Percentiles rank a stretch among this genome's conserved stretches.
These are phyloP conservation scores for Mustelus asterias DNA, from an alignment of 2,113 vertebrate species.

Conservation along the genomic window DNA sequence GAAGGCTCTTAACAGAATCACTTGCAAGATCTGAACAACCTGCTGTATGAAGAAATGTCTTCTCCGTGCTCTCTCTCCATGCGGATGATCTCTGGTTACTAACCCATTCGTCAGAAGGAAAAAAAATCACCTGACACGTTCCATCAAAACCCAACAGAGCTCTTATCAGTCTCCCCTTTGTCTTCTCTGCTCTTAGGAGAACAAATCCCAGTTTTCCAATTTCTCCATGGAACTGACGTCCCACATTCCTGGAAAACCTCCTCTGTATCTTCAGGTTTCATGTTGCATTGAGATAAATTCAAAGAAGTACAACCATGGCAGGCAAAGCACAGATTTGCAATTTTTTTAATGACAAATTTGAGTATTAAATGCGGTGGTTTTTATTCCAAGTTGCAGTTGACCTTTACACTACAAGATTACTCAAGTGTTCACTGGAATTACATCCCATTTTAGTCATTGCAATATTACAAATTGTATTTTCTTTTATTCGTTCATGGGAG, in stretches of 20 bases:
- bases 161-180: too few relatives aligned
- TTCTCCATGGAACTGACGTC: too few relatives aligned
- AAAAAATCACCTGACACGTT: not conserved
- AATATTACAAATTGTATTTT: not conserved
- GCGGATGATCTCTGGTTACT: too few relatives aligned
- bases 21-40: not conserved
- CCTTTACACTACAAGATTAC: not conserved
- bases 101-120: too few relatives aligned
- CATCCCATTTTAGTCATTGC: not conserved
- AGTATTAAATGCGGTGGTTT: not conserved
- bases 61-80: not conserved
- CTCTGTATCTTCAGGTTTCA: too few relatives aligned
- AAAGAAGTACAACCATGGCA: not conserved
- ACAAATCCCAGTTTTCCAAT: too few relatives aligned
- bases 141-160: not conserved
- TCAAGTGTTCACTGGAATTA: not conserved
- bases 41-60: not conserved
- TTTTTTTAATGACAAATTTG: not conserved
- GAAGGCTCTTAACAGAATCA: not conserved
- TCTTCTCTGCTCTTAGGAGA: too few relatives aligned
- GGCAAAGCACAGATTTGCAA: not conserved
- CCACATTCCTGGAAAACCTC: too few relatives aligned
- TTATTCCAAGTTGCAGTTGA: not conserved
- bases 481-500: too few relatives aligned
- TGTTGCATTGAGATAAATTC: too few relatives aligned